Base-by-base conservation (phyloP, 2,888 invertebrate species). In the Dioctria rufipes region DNA sequence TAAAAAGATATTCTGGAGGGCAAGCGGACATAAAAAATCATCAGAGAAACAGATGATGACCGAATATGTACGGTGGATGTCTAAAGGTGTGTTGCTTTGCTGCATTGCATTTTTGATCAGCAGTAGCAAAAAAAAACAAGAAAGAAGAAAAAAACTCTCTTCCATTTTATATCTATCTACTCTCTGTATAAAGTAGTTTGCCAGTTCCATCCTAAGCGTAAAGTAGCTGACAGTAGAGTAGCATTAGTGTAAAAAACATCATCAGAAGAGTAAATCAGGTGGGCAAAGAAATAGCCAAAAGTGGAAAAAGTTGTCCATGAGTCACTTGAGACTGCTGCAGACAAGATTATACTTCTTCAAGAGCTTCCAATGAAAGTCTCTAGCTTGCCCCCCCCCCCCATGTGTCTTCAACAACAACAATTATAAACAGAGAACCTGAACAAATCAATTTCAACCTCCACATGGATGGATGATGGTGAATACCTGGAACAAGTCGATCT, bases 251-350 rank as follows among this genome's bases (percentile, higher is more conserved):
- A 54, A 37, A 11, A 54, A 39, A 73, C 9, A 39, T 40, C 40
- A 8, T 49, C 69, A 69, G 42, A 65, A 37, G 46, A 46, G 73
- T 75, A 60, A 75, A 43, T 75, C 73, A 75, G 73, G 73, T 75
- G 73, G 60, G 73, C 60, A 75, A 25, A 75, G 73, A 42, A 49
- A 75, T 75, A 58, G 73, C 73, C 60, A 75, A 75, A 75, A 75
- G 58, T 75, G 60, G 60, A 75, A 75, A 75, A 75, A 75, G 73
- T 75, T 75, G 73, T 42, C 43, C 60, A 75, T 75, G 73, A 75
- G 39, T 75, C 73, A 75, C 73, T 43, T 39, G 11, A 25, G 25
- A 25, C 25, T 25, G 25, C 25, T n/a, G 2, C 58, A 75, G 60
- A 75, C 60, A 25, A 60, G 73, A 51, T 73, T 73, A 13, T 46